Evolutionary conservation across 2,797 vertebrate species (phyloP), one percentile per base, ranked within the genome.

Genomic region (Malacoraja senta): DNA sequence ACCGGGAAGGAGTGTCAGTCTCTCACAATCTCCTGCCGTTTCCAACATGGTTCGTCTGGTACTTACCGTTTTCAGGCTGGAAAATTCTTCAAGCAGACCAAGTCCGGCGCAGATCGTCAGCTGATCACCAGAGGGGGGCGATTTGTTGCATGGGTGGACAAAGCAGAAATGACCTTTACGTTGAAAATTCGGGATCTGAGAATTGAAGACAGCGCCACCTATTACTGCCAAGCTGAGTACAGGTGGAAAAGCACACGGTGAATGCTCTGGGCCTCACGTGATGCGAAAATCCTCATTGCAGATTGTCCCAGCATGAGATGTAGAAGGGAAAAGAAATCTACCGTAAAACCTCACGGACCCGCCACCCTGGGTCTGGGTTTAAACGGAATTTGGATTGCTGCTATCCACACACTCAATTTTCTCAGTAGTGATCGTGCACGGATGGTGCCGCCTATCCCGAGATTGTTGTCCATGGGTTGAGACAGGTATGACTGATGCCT

Each of bases 31-130:
- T 13, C 29, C 29, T 77, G 76, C 9, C 9, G 29, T 77, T 77
- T 77, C 9, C 32, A 2, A 2, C 26, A n/a, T 3, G 76, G 29
- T 1, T 32, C 3, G 2, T 32, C 1, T 0, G 9, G 0, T 9
- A 53, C 44, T 53, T 10, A 10, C 29, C 26, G 6, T 76, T 76
- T 76, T 8, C 0, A 2, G 6, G 9, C 0, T 9, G 79, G 35
- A 2, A 0, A 80, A 0, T 80, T 80, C 17, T 80, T 80, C 35
- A 44, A 8, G 21, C 17, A 80, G 24, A 80, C 35, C 4, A 15
- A 21, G 35, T 19, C 19, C 17, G 79, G 35, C 4, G 24, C 15
- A 21, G 35, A 80, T 1, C 2, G 79, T 17, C 15, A 80, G 35
- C 35, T 6, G 79, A 79, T 79, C 32, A 9, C 32, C 1, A 38